phyloP scores from a whole-genome alignment of 2,888 invertebrate genomes.

The Hymenopus coronatus region DNA sequence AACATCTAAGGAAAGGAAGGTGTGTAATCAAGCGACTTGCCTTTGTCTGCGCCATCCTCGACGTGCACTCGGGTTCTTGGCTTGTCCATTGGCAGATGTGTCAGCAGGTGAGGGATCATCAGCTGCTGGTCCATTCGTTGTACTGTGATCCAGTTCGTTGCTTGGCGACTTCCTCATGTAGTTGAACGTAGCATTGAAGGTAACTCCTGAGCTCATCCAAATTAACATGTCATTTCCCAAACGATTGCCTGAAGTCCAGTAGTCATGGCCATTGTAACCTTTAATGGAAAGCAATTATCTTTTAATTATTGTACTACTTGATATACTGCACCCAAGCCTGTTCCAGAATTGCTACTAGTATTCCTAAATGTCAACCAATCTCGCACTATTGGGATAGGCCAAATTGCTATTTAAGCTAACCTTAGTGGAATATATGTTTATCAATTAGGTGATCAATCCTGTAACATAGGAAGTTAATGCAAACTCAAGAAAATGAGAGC shows the following conservation, averaged over 20 bases:
- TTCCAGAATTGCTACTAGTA: no score
- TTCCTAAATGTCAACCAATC: no score
- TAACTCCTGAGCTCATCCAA: constrained; percentile 86
- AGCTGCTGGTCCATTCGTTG: neutral
- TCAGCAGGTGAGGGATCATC: neutral
- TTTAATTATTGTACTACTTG: neutral
- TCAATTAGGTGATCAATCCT: no score
- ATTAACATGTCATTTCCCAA: constrained; percentile 83
- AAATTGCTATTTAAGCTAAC: no score
- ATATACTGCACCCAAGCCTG: no score
- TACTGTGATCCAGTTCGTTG: constrained; percentile 36
- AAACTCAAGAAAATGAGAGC: no score
- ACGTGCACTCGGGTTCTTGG: neutral
- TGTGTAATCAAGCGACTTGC: neutral
- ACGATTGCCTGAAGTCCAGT: constrained; percentile 87
- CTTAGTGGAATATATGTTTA: no score
- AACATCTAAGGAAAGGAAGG: no score
- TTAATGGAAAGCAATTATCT: constrained; percentile 35
- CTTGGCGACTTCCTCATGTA: constrained; percentile 63
- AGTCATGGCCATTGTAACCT: constrained; percentile 77
- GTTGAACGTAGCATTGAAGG: constrained; percentile 85
- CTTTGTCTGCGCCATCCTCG: neutral
- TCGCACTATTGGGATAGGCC: no score
- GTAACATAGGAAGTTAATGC: no score
- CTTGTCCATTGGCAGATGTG: neutral